A percentile compares a stretch with the other conserved stretches of the same genome.
These are phyloP conservation scores for Eunapius fragilis DNA, from an alignment of 37 sponge, comb jelly and placozoan species.

Conservation along the genomic window DNA sequence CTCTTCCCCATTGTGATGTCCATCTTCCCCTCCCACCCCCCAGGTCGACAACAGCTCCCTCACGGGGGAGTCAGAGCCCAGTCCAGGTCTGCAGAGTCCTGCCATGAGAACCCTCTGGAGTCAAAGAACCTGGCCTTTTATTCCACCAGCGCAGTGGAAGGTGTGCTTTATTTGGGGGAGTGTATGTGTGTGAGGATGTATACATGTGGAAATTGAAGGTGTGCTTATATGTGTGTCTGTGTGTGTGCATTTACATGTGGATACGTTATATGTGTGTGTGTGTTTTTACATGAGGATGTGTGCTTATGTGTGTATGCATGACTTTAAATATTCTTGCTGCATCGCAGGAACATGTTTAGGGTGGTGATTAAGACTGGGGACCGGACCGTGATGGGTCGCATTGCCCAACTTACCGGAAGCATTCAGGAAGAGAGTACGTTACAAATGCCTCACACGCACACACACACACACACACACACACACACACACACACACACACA, in stretches of 20 bases:
- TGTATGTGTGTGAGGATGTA: background rate
- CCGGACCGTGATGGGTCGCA: conserved; percentile 92
- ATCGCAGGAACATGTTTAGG: conserved; percentile 69
- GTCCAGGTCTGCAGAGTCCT: conserved; percentile 68
- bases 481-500: too few species aligned
- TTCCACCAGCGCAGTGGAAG: conserved; percentile 96
- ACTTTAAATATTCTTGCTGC: background rate
- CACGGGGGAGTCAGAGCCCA: conserved; percentile 98
- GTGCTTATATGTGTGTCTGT: background rate
- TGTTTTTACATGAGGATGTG: background rate
- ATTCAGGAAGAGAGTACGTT: conserved; percentile 82
- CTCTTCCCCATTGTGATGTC: background rate
- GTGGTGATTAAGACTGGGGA: conserved; percentile 94
- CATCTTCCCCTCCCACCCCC: background rate
- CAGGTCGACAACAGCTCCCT: conserved; percentile 98
- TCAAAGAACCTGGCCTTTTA: conserved; percentile 96
- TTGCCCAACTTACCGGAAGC: conserved; percentile 88
- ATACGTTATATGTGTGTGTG: too few species aligned
- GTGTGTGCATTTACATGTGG: background rate
- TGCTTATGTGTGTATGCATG: background rate
- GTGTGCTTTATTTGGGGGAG: conserved; percentile 19
- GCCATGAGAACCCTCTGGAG: conserved; percentile 88
- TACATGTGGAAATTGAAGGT: background rate
- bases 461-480: too few species aligned
- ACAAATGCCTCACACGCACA: background rate